Evolutionary conservation across 1,140 invertebrate species (phyloP).

Genomic region (Drosophila lacertosa): DNA sequence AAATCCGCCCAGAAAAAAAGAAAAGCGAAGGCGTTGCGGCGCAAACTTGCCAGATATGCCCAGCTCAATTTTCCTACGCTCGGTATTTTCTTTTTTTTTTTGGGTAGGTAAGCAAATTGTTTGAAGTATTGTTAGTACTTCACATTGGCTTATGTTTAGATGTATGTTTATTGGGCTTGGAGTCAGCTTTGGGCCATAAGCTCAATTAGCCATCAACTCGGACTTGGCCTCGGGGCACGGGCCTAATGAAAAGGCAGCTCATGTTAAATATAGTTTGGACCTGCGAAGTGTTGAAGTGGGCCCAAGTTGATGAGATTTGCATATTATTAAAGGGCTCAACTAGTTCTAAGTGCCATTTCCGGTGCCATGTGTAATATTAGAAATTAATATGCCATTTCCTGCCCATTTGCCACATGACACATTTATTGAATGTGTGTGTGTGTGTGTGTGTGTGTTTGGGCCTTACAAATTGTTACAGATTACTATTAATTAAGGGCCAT

Average conservation of each 20-base stretch:
- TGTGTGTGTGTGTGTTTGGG: neutral
- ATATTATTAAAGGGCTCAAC: slow-evolving; percentile 24
- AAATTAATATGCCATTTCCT: slow-evolving; percentile 45
- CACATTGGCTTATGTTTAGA: slow-evolving; percentile 76
- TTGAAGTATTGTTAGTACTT: slow-evolving; percentile 73
- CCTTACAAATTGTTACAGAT: slow-evolving; percentile 40
- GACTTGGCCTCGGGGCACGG: too few species aligned
- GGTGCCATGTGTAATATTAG: slow-evolving; percentile 18
- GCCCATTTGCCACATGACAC: neutral
- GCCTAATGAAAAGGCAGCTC: slow-evolving; percentile 24
- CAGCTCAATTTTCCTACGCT: neutral
- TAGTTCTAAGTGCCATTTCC: slow-evolving; percentile 24
- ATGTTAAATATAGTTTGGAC: slow-evolving; percentile 20
- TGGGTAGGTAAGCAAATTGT: slow-evolving; percentile 76
- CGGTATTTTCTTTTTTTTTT: slow-evolving; percentile 43
- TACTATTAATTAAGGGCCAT: slow-evolving; percentile 53
- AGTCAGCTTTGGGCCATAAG: slow-evolving; percentile 20
- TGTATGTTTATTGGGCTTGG: slow-evolving; percentile 64
- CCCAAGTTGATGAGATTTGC: slow-evolving; percentile 20
- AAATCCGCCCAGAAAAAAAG: slow-evolving; percentile 55
- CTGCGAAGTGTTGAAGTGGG: slow-evolving; percentile 27
- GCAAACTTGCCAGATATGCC: slow-evolving; percentile 66
- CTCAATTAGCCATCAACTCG: slow-evolving; percentile 37
- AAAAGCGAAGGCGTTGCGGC: slow-evolving; percentile 61
- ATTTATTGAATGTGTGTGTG: neutral